These are phyloP conservation scores for Teinopalpus imperialis DNA, from an alignment of 2,888 invertebrate species.

Conservation along the genomic window DNA sequence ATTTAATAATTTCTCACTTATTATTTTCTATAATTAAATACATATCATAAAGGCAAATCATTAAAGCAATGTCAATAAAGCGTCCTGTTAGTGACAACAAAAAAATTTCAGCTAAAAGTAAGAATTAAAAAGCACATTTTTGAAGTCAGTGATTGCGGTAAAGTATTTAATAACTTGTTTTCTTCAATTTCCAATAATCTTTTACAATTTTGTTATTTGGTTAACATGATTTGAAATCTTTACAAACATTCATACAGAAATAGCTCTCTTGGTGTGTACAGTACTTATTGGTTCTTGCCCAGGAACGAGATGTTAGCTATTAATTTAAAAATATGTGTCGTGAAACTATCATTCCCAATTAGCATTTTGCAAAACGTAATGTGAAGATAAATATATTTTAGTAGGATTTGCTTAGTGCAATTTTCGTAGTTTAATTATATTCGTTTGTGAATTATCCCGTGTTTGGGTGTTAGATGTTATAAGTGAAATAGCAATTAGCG, in stretches of 20 bases:
- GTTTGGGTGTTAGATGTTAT: constrained; percentile 28
- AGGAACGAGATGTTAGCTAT: constrained; percentile 4
- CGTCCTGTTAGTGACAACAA: no score
- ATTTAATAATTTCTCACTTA: no score
- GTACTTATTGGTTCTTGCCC: constrained; percentile 20
- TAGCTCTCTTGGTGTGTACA: constrained; percentile 10
- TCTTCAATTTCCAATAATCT: no score
- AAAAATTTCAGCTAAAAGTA: no score
- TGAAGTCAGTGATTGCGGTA: no score
- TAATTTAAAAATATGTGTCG: background rate
- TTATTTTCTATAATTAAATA: no score
- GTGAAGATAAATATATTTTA: constrained; percentile 15
- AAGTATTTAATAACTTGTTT: no score
- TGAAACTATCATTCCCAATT: constrained; percentile 27
- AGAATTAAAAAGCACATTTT: no score
- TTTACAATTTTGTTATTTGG: constrained; percentile 3
- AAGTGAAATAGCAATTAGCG: constrained; percentile 64
- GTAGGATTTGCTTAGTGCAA: constrained; percentile 18
- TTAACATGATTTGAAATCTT: constrained; percentile 21
- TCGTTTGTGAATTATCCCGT: constrained; percentile 27
- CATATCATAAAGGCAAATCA: no score
- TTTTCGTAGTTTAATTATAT: constrained; percentile 19
- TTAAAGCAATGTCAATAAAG: no score
- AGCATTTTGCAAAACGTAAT: constrained; percentile 25
- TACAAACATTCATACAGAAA: constrained; percentile 19